A percentile compares a stretch with the other conserved stretches of the same genome.
Conservation (phyloP, 2,797 vertebrate genomes). For the Perodicticus potto region DNA sequence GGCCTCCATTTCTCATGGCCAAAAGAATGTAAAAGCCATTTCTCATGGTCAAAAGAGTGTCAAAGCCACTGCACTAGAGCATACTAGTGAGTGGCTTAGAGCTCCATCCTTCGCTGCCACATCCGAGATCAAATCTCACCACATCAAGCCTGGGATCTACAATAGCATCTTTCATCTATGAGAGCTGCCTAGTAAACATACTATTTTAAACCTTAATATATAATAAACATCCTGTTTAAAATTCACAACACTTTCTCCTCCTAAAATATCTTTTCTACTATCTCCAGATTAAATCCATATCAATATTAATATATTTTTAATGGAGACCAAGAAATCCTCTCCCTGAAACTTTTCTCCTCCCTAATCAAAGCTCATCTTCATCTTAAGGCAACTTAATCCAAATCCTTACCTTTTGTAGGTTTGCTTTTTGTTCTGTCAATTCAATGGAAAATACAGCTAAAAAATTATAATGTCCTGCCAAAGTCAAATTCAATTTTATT, state of each 20-base stretch:
- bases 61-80: background rate
- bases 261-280: background rate
- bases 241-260: constrained; percentile 25
- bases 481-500: constrained; percentile 43
- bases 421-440: constrained; percentile 26
- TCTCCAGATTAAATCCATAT: constrained; percentile 36
- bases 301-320: constrained; percentile 4
- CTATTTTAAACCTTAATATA: constrained; percentile 12
- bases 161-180: background rate
- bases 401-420: constrained; percentile 15
- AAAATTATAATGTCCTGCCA: constrained; percentile 18
- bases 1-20: background rate
- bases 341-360: constrained; percentile 3
- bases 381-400: constrained; percentile 57
- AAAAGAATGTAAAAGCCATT: background rate
- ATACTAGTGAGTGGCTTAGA: background rate
- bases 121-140: constrained; percentile 48
- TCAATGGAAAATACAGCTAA: background rate
- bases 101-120: background rate
- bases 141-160: constrained; percentile 8
- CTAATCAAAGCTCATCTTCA: background rate
- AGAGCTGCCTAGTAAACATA: constrained; percentile 16
- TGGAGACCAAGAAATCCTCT: background rate
- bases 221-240: constrained; percentile 62
- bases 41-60: constrained; percentile 24